Percentiles rank a stretch among this genome's conserved stretches.
phyloP scores from a whole-genome alignment of 2,888 invertebrate genomes.

The Orthonevra nobilis region DNA sequence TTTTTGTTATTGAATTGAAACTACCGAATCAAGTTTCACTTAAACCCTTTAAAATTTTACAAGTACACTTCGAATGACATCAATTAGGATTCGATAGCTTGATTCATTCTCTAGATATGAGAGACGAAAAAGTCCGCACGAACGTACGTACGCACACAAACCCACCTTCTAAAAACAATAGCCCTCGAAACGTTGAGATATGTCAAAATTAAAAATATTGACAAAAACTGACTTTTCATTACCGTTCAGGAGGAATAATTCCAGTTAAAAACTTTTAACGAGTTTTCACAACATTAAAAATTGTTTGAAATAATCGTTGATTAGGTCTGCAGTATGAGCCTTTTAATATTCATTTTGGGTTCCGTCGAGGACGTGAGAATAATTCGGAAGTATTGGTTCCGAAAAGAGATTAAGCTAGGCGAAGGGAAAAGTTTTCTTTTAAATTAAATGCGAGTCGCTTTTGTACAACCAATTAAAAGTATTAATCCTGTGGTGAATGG shows the following conservation, averaged over 20 bases:
- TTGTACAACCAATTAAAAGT: constrained; percentile 36
- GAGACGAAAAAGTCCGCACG: too few species aligned
- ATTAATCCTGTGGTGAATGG: constrained; percentile 33
- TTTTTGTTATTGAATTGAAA: too few species aligned
- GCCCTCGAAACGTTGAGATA: too few species aligned
- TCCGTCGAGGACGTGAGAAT: constrained; percentile 46
- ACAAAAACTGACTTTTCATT: constrained; percentile 41
- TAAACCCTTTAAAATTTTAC: too few species aligned
- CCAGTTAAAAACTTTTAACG: constrained; percentile 64
- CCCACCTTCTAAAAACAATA: too few species aligned
- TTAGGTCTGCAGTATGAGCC: constrained; percentile 27
- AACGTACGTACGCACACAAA: too few species aligned
- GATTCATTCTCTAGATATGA: too few species aligned
- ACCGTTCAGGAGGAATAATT: constrained; percentile 30
- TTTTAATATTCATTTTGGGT: constrained; percentile 38
- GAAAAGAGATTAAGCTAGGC: constrained; percentile 26
- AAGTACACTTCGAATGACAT: too few species aligned
- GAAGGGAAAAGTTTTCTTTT: constrained; percentile 45
- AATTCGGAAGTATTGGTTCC: constrained; percentile 38
- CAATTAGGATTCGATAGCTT: too few species aligned
- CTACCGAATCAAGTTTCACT: too few species aligned
- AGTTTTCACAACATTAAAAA: constrained; percentile 62
- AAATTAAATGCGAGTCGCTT: constrained; percentile 36
- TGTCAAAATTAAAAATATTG: too few species aligned
- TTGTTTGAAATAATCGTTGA: constrained; percentile 61